phyloP scores from a whole-genome alignment of 2,888 invertebrate genomes.

The Phorcus lineatus region DNA sequence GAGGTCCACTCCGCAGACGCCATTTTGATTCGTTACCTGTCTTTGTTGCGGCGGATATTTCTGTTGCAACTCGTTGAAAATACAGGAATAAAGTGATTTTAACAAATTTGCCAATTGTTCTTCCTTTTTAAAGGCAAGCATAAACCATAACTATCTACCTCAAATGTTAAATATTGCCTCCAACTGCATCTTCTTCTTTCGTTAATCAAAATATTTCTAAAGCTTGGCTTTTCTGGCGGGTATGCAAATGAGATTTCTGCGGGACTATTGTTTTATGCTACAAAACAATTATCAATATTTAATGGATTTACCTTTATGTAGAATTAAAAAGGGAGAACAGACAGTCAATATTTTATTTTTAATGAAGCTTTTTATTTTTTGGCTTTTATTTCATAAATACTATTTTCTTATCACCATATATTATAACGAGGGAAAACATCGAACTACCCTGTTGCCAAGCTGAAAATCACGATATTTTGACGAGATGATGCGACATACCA shows the following conservation, averaged over 20 bases:
- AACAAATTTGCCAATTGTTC: too few relatives aligned
- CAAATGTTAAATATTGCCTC: background rate
- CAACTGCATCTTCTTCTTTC: background rate
- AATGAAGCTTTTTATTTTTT: background rate
- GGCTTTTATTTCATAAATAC: background rate
- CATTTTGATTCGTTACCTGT: background rate
- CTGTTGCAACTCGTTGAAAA: too few relatives aligned
- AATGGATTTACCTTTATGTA: too few relatives aligned
- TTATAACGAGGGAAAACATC: too few relatives aligned
- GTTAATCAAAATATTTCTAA: background rate
- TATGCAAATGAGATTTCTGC: background rate
- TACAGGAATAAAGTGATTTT: too few relatives aligned
- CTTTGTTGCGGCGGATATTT: too few relatives aligned
- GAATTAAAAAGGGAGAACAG: too few relatives aligned
- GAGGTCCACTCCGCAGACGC: background rate
- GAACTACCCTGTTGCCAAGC: too few relatives aligned
- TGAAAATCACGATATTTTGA: too few relatives aligned
- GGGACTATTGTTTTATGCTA: background rate
- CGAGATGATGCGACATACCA: too few relatives aligned
- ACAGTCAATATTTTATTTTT: background rate
- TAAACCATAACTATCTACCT: constrained; percentile 9
- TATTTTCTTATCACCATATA: background rate
- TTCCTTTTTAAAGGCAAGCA: background rate
- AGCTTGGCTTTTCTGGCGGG: too few relatives aligned
- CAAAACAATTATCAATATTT: too few relatives aligned